Percentiles rank a stretch among this genome's conserved stretches.
Evolutionary conservation across 2,797 vertebrate species (phyloP).

Genomic region (Hoplostethus atlanticus): DNA sequence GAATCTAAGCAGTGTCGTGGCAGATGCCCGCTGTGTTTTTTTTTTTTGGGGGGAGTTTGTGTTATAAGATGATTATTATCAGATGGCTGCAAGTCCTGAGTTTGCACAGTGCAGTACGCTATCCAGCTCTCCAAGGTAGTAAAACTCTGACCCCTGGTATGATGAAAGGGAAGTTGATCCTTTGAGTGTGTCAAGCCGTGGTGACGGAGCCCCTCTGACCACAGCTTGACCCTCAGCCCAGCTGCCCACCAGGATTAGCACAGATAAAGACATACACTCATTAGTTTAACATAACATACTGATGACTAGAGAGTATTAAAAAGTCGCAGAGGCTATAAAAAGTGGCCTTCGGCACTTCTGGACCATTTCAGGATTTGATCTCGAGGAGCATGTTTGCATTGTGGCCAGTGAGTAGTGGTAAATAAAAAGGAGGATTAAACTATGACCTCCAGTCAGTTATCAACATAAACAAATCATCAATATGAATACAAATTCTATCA

Average conservation of each 20-base stretch:
- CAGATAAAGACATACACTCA: slow-evolving; percentile 72
- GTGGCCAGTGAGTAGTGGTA: not conserved
- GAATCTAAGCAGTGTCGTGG: not conserved
- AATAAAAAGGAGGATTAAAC: not conserved
- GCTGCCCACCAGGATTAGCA: slow-evolving; percentile 53
- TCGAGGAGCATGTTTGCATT: not conserved
- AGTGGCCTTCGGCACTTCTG: slow-evolving; percentile 1
- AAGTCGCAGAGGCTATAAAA: slow-evolving; percentile 27
- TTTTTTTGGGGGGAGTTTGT: not conserved
- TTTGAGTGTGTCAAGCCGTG: slow-evolving; percentile 80
- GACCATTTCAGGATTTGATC: slow-evolving; percentile 17
- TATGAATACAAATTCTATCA: too few relatives aligned
- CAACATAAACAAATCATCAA: not conserved
- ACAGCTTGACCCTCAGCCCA: slow-evolving; percentile 71
- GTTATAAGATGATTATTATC: slow-evolving; percentile 65
- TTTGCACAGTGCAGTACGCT: slow-evolving; percentile 65
- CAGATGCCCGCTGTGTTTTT: not conserved
- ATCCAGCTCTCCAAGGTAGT: slow-evolving; percentile 65
- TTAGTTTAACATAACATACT: slow-evolving; percentile 60
- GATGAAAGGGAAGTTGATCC: slow-evolving; percentile 83
- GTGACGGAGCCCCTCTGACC: slow-evolving; percentile 72
- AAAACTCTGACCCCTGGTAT: slow-evolving; percentile 82
- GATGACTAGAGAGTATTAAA: slow-evolving; percentile 24
- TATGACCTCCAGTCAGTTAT: not conserved
- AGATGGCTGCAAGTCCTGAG: slow-evolving; percentile 65